Base-by-base conservation (phyloP, 1,140 invertebrate species). In the Hesperophylax magnus region DNA sequence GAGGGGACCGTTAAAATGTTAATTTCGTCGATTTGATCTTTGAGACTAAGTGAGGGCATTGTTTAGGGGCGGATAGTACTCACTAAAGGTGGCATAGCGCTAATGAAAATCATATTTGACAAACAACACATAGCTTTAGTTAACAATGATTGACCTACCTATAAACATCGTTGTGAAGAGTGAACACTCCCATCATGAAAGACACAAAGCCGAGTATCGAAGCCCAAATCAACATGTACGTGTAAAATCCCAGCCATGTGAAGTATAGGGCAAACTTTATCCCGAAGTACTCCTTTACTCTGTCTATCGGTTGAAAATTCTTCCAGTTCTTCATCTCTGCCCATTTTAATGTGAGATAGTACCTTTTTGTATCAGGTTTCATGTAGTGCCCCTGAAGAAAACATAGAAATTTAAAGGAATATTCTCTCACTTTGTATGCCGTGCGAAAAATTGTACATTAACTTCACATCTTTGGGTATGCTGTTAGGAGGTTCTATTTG, bases 201-300 rank as follows among this genome's bases (percentile, higher is more conserved):
- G 95, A 97, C 5, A 94, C 87, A 1, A 97, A 84, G 1, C 97
- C 97, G 15, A 97, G 93, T 69, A 97, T 86, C 4, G 97, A 95
- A 2, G 97, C 95, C 3, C 95, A 93, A 18, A 97, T 92, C 77
- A 99, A 87, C 94, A 98, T 97, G 63, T 95, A 94, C 0, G 98
- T 99, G 86, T 99, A 99, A 88, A 96, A 99, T 39, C 98, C 98
- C 18, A 99, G 89, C 98, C 98, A 99, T 8, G 97, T 97, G 87
- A 99, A 99, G 88, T 99, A 99, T 56, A 98, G 88, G 52, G 94
- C 91, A 81, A 96, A 94, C 88, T 96, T 96, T 74, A 96, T 94
- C 14, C 96, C 96, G 88, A 97, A 97, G 88, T 97, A 97, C 92
- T 96, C 93, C 85, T 95, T 95, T 75, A 98, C 90, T 83, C 97